Evolutionary conservation across 2,888 invertebrate species (phyloP).

Genomic region (Drosophila gaucha): DNA sequence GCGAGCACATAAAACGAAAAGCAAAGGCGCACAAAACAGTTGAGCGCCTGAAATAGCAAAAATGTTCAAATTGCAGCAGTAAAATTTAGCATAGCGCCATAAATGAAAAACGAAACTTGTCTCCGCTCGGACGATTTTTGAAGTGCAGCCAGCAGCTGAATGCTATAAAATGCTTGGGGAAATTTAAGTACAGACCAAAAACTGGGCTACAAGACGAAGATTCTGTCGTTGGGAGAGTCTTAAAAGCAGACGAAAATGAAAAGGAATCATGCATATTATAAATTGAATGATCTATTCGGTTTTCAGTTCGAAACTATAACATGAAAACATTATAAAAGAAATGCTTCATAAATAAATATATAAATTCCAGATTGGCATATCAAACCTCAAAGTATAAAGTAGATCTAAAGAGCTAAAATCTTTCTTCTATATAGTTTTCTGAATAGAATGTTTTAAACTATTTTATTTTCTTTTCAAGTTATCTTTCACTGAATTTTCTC

Average conservation of each 20-base stretch:
- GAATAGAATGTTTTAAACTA: too few species aligned
- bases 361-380: neutral
- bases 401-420: too few species aligned
- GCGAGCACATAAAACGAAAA: slow-evolving; percentile 67
- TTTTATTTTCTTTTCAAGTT: neutral
- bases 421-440: too few species aligned
- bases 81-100: slow-evolving; percentile 65
- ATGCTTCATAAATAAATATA: too few species aligned
- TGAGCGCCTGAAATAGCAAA: slow-evolving; percentile 65
- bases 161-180: slow-evolving; percentile 47
- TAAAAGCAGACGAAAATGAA: slow-evolving; percentile 34
- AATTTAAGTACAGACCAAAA: slow-evolving; percentile 48
- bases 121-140: slow-evolving; percentile 48
- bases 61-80: slow-evolving; percentile 77
- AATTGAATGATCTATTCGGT: neutral
- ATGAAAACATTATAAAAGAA: neutral
- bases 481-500: neutral
- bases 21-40: slow-evolving; percentile 46
- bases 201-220: slow-evolving; percentile 22
- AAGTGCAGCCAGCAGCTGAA: slow-evolving; percentile 42
- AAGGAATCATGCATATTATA: slow-evolving; percentile 16
- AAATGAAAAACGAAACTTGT: slow-evolving; percentile 79
- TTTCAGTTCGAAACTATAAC: neutral
- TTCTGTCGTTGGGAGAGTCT: slow-evolving; percentile 1
- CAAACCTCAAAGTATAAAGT: neutral